Evolutionary conservation across 30 jellyfish, hydroid and myxozoan species (phyloP).

Genomic region (Chironex yamaguchii): DNA sequence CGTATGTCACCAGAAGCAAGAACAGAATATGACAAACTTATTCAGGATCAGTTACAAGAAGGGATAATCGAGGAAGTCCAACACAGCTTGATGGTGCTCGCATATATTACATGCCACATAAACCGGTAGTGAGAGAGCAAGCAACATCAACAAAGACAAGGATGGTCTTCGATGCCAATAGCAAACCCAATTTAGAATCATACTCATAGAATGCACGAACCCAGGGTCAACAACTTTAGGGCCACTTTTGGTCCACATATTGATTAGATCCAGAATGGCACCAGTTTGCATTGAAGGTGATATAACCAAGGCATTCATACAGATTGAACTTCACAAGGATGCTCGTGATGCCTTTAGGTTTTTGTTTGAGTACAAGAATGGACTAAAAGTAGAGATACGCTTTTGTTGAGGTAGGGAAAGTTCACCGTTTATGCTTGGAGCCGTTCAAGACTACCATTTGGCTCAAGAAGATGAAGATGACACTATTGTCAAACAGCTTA

Average conservation of each 20-base stretch:
- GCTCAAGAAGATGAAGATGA: no score
- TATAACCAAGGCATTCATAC: no score
- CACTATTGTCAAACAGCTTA: no score
- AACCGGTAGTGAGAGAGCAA: conserved; percentile 57
- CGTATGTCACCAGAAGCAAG: conserved; percentile 50
- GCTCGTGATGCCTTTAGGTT: no score
- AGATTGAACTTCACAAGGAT: no score
- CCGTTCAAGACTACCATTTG: no score
- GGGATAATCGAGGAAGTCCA: conserved; percentile 68
- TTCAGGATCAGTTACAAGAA: conserved; percentile 23
- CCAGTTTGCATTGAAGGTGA: no score
- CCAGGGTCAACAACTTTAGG: conserved; percentile 38
- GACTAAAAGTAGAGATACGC: conserved; percentile 31
- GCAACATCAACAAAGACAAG: conserved; percentile 47
- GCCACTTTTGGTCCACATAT: no score
- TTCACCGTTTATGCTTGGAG: no score
- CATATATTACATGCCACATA: conserved; percentile 57
- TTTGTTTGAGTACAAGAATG: conserved; percentile 17
- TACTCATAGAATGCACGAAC: conserved; percentile 60
- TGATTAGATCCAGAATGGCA: no score
- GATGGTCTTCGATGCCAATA: conserved; percentile 74
- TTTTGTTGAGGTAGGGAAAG: no score
- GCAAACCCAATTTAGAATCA: conserved; percentile 50
- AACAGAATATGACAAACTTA: conserved; percentile 35
- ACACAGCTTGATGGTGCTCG: conserved; percentile 21